These are phyloP conservation scores for Drosophila setifemur DNA, from an alignment of 1,140 invertebrate genomes.

Conservation along the genomic window DNA sequence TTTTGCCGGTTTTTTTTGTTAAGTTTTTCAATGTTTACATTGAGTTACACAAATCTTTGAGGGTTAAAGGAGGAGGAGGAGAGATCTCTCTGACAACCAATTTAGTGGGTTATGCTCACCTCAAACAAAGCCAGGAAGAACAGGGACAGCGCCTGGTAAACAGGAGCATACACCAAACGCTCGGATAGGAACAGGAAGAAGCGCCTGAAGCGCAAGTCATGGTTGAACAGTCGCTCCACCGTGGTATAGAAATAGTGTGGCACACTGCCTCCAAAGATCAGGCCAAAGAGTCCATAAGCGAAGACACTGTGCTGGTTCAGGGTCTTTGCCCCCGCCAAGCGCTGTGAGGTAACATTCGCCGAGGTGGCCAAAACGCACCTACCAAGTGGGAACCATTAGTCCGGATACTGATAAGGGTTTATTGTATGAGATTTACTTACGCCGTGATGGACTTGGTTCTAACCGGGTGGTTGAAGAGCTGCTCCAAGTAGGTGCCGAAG, in stretches of 20 bases:
- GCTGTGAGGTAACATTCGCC: slow-evolving; percentile 87
- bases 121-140: slow-evolving; percentile 88
- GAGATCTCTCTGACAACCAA: background rate
- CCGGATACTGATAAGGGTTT: background rate
- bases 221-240: slow-evolving; percentile 83
- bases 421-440: slow-evolving; percentile 83
- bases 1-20: no score
- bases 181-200: slow-evolving; percentile 85
- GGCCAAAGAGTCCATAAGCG: slow-evolving; percentile 88
- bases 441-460: slow-evolving; percentile 89
- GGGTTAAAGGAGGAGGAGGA: no score
- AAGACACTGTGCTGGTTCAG: slow-evolving; percentile 86
- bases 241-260: slow-evolving; percentile 89
- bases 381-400: slow-evolving; percentile 36
- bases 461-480: slow-evolving; percentile 87
- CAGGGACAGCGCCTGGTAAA: slow-evolving; percentile 87
- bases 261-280: slow-evolving; percentile 88
- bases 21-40: no score
- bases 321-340: slow-evolving; percentile 84
- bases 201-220: slow-evolving; percentile 67
- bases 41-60: no score
- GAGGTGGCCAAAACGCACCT: slow-evolving; percentile 86
- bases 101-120: slow-evolving; percentile 71
- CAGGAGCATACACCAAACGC: slow-evolving; percentile 87
- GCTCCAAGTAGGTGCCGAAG: slow-evolving; percentile 86